phyloP scores from a whole-genome alignment of 2,113 vertebrate genomes.

The Trinectes maculatus region DNA sequence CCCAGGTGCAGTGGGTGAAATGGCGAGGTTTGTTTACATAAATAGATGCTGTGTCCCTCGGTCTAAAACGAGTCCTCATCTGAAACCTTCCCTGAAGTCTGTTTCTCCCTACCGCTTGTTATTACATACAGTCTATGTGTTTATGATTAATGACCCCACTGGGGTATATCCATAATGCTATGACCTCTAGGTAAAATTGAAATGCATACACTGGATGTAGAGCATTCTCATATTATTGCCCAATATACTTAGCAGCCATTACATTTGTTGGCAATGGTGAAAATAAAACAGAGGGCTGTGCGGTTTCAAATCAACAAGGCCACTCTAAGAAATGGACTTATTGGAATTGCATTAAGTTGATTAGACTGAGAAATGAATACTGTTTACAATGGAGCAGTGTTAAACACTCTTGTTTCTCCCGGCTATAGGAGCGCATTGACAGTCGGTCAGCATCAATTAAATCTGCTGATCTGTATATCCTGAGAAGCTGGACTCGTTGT shows the following conservation, averaged over 20 bases:
- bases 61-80: constrained; percentile 41
- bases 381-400: constrained; percentile 72
- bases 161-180: constrained; percentile 65
- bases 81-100: constrained; percentile 49
- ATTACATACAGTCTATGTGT: constrained; percentile 64
- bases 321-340: constrained; percentile 79
- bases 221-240: constrained; percentile 77
- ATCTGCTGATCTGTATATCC: constrained; percentile 74
- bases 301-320: constrained; percentile 75
- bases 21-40: constrained; percentile 55
- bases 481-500: constrained; percentile 74
- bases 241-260: constrained; percentile 79
- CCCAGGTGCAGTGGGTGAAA: constrained; percentile 37
- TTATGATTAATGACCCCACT: constrained; percentile 76
- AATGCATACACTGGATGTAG: constrained; percentile 77
- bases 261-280: constrained; percentile 77
- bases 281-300: constrained; percentile 70
- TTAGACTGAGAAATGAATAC: constrained; percentile 73
- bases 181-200: constrained; percentile 79
- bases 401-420: constrained; percentile 68
- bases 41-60: constrained; percentile 30
- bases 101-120: constrained; percentile 54
- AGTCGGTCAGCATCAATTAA: constrained; percentile 78
- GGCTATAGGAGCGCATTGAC: constrained; percentile 65
- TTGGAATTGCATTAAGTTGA: constrained; percentile 78